Evolutionary conservation across 2,888 invertebrate genomes (phyloP).

Genomic region (Hyles lineata): DNA sequence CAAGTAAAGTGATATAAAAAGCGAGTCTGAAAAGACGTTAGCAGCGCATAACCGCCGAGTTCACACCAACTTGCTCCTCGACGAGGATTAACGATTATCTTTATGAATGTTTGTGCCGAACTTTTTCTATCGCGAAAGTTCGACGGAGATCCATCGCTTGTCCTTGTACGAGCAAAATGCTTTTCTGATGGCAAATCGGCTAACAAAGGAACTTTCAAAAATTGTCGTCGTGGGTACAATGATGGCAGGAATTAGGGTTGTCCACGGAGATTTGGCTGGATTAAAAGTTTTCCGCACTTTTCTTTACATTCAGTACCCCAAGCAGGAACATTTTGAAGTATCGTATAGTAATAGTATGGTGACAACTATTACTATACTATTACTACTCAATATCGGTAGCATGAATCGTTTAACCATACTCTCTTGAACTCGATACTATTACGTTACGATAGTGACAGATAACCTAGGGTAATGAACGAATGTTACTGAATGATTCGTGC

Average conservation of each 20-base stretch:
- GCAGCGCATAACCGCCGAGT: conserved; percentile 23
- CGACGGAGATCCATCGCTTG: conserved; percentile 60
- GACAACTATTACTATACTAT: too few relatives aligned
- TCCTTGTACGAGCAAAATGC: conserved; percentile 53
- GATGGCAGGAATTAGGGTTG: conserved; percentile 36
- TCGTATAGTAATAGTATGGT: too few relatives aligned
- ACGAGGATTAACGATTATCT: conserved; percentile 24
- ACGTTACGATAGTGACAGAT: too few relatives aligned
- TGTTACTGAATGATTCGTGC: too few relatives aligned
- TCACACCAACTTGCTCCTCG: conserved; percentile 18
- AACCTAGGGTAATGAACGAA: too few relatives aligned
- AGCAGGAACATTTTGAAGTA: too few relatives aligned
- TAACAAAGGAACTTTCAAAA: conserved; percentile 54
- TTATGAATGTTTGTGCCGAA: conserved; percentile 38
- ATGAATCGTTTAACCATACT: too few relatives aligned
- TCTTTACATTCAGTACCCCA: neutral
- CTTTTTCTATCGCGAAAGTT: conserved; percentile 57
- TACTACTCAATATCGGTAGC: too few relatives aligned
- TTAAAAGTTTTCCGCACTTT: neutral
- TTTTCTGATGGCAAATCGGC: conserved; percentile 49
- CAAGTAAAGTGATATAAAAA: conserved; percentile 17
- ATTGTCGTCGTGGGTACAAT: conserved; percentile 49
- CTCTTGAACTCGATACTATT: too few relatives aligned
- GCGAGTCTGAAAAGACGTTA: conserved; percentile 22
- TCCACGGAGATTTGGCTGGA: neutral